A percentile compares a stretch with the other conserved stretches of the same genome.
phyloP scores from a whole-genome alignment of 2,113 vertebrate species.

The Pheucticus melanocephalus region DNA sequence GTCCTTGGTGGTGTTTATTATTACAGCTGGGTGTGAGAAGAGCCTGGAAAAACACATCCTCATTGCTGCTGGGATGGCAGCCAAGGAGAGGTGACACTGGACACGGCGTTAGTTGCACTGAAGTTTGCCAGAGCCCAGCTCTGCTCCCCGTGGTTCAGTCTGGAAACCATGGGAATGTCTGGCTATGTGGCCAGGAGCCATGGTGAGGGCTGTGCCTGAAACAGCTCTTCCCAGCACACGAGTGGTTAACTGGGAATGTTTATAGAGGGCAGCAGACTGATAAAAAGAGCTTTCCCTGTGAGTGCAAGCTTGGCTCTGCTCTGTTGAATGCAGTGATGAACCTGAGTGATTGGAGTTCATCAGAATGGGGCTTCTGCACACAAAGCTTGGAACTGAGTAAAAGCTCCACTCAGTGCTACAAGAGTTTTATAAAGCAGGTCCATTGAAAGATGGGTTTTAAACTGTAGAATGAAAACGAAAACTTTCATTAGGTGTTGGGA shows the following conservation, averaged over 20 bases:
- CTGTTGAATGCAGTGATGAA: not conserved
- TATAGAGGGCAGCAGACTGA: not conserved
- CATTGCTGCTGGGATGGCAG: not conserved
- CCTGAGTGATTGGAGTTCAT: not conserved
- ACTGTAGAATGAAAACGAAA: not conserved
- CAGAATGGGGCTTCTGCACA: not conserved
- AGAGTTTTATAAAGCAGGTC: not conserved
- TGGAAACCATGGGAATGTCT: not conserved
- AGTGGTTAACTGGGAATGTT: not conserved
- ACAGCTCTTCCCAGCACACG: rapidly evolving
- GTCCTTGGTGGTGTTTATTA: not conserved
- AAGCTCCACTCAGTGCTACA: rapidly evolving
- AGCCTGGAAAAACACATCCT: not conserved
- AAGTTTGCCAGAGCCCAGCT: not conserved
- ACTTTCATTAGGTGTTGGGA: not conserved
- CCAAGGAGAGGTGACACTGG: not conserved
- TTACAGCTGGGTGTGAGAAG: not conserved
- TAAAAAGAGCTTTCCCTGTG: not conserved
- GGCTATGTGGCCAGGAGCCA: not conserved
- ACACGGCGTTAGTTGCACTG: rapidly evolving
- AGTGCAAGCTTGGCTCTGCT: not conserved
- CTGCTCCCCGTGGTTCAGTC: not conserved
- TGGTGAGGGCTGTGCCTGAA: not conserved
- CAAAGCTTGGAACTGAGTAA: not conserved
- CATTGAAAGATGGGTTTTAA: not conserved